phyloP scores from a whole-genome alignment of 2,113 vertebrate species.

The Erythrolamprus reginae region DNA sequence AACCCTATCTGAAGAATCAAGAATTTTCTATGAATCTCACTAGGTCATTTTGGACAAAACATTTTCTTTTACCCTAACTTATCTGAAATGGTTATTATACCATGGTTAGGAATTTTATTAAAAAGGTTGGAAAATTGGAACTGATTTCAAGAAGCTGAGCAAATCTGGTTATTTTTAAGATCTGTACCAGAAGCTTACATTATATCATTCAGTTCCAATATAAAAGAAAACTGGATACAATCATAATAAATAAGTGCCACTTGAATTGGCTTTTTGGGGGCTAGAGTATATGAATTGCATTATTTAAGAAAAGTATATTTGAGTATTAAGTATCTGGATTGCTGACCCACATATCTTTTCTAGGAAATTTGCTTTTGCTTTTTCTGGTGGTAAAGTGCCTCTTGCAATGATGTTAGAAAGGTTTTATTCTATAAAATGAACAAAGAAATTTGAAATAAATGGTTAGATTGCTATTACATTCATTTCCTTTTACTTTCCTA shows the following conservation, averaged over 20 bases:
- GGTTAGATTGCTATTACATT: conserved; percentile 9
- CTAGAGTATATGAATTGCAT: neutral
- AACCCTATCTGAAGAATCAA: neutral
- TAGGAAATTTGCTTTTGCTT: neutral
- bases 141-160: neutral
- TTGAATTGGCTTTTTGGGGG: neutral
- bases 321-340: neutral
- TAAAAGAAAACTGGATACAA: neutral
- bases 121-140: neutral
- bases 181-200: neutral
- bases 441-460: neutral
- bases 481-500: neutral
- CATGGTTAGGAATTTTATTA: neutral
- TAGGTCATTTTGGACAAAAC: neutral
- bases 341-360: neutral
- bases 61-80: neutral
- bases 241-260: neutral
- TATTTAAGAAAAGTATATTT: neutral
- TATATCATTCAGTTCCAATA: neutral
- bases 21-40: neutral
- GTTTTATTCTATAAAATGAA: neutral
- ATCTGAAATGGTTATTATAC: neutral
- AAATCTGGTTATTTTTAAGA: neutral
- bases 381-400: neutral
- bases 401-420: neutral